Base-by-base conservation (phyloP, 1,140 invertebrate genomes). In the Lordiphosa clarofinis region DNA sequence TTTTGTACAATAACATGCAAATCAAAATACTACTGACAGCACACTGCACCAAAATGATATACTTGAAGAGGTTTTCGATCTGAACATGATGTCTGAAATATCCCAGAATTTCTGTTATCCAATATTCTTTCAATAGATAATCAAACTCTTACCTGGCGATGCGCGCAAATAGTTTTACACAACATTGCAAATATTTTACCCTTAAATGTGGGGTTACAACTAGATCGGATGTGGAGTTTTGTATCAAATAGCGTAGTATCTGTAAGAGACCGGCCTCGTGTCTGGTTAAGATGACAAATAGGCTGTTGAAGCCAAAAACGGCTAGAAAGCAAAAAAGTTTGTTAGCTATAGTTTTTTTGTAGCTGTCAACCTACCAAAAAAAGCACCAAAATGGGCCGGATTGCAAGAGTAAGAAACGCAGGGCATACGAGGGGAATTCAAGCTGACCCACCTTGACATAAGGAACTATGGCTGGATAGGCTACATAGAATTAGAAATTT, bases 1-100 rank as follows among this genome's bases (percentile, higher is more conserved):
- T 68, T 15, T 82, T 82, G n/a, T 84, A 84, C 1, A 84, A 65
- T 35, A 84, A n/a, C 78, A 84, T 84, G 43, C 78, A 84, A 2
- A 84, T 78, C n/a, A 84, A 24, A 6, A 84, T 62, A 13, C 78
- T 86, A 37, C 78, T 84, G 0, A 84, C 59, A 1, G 52, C 62
- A 24, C 78, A 84, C 40, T 84, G 78, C 4, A 84, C 79, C 2
- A 84, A 36, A 11, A 84, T 84, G 0, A 84, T 71, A 3, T 84
- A 84, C 15, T 84, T 84, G 13, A 84, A 84, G 6, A 84, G 43
- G 1, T 57, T 66, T 10, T 84, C 78, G 12, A 84, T 58, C 39
- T 66, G 47, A 1, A 42, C 57, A 38, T 84, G 78, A 44, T 84
- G 78, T 19, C 78, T 84, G 28, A 6, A 59, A 44, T 7, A 7